Evolutionary conservation across 2,888 invertebrate species (phyloP), one percentile per base, ranked within the genome.

Genomic region (Gastrophysa polygoni): DNA sequence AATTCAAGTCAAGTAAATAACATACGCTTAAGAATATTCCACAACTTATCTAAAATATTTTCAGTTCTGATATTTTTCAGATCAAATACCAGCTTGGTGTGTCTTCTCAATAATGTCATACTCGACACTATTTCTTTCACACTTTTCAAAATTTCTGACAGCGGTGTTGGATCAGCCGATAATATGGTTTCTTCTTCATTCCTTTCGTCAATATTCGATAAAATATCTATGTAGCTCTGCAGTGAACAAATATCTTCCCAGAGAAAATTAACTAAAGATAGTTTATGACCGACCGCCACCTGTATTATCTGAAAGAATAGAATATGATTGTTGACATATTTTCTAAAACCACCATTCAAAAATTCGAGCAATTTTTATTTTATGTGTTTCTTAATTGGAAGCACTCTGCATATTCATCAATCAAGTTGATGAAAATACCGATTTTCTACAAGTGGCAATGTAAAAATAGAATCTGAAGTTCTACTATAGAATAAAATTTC

Each of bases 241-340:
- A 75, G 24, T 8, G 61, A 56, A 34, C 55, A 29, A 8, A 75
- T 21, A 58, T 75, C 70, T 16, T 69, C 54, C 73, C 72, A 75
- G 8, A 73, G 59, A 16, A 61, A 66, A 52, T 66, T 34, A 24
- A 72, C 55, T 43, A 51, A 61, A 18, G 73, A 71, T 7, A 61
- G 17, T 28, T 58, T 60, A 47, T 75, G 73, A 20, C 75, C 75
- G 34, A 68, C 61, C 29, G 73, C 59, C 21, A 71, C 50, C 63
- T 72, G 66, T 14, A 72, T 47, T 56, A 63, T 61, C 71, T 69
- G 52, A 11, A 66, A 57, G 50, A 64, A 34, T 61, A 56, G 59
- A 60, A 24, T 5, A 24, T 5, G 7, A 5, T 24, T 7, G 34
- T 48, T 32, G 51, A 18, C n/a, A 32, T 14, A 50, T 47, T 47